Evolutionary conservation across 2,797 vertebrate species (phyloP).

Genomic region (Lophotriccus pileatus): DNA sequence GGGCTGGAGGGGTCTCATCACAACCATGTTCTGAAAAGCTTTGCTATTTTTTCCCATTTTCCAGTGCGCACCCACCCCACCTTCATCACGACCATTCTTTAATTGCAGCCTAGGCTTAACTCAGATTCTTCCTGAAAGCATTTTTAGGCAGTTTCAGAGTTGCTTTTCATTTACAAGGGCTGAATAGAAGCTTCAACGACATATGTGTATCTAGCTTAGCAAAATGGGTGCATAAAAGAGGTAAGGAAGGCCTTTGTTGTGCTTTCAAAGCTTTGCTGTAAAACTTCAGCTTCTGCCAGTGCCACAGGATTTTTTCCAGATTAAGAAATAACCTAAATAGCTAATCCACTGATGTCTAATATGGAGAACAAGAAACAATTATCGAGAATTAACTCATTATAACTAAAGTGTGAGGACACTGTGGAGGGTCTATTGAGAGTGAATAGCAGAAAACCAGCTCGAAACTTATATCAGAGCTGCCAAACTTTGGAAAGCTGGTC

Average conservation of each 20-base stretch:
- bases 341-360: background rate
- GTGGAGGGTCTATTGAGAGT: background rate
- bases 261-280: background rate
- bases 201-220: background rate
- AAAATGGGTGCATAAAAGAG: background rate
- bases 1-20: background rate
- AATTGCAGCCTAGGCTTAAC: background rate
- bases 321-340: conserved; percentile 17
- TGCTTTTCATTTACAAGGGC: background rate
- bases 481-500: conserved; percentile 6
- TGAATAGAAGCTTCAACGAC: background rate
- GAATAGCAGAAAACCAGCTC: background rate
- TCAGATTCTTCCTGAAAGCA: background rate
- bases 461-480: background rate
- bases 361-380: background rate
- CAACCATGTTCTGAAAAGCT: background rate
- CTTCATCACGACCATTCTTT: background rate
- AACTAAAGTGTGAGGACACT: background rate
- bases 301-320: background rate
- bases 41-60: background rate
- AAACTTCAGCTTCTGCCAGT: background rate
- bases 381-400: background rate
- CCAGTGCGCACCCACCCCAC: background rate
- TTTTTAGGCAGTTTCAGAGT: background rate
- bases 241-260: background rate